Conservation (phyloP, 2,113 vertebrate species). For the Solea solea region DNA sequence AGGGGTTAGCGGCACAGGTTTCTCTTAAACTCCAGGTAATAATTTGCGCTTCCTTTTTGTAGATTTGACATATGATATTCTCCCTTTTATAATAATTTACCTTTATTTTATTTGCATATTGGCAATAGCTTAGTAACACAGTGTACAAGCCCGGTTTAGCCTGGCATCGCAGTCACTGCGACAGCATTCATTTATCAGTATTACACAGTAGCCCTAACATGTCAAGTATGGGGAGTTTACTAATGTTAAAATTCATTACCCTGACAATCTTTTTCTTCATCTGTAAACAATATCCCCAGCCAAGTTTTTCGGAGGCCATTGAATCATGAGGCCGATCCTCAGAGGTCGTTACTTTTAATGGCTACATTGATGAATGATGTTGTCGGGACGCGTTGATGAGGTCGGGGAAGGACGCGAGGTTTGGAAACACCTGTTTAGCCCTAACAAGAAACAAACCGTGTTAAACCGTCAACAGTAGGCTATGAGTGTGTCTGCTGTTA, state of each 20-base stretch:
- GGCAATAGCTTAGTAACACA: constrained; percentile 18
- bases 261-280: constrained; percentile 45
- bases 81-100: constrained; percentile 25
- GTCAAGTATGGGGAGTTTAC: constrained; percentile 24
- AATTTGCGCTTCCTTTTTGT: constrained; percentile 13
- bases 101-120: constrained; percentile 49
- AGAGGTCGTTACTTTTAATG: constrained; percentile 67
- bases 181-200: constrained; percentile 26
- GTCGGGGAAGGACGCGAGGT: constrained; percentile 28
- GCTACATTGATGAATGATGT: constrained; percentile 52
- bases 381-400: constrained; percentile 39
- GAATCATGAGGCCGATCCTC: constrained; percentile 55
- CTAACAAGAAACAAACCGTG: constrained; percentile 5
- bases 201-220: constrained; percentile 28
- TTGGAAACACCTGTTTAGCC: constrained; percentile 18
- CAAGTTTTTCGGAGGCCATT: constrained; percentile 40
- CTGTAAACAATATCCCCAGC: constrained; percentile 63
- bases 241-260: constrained; percentile 48
- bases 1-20: constrained; percentile 23
- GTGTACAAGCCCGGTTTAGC: constrained; percentile 17
- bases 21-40: constrained; percentile 46
- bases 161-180: constrained; percentile 6
- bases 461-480: background rate
- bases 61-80: constrained; percentile 28
- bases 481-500: background rate